Base-by-base conservation (phyloP, 92 coral and sea anemone genomes). In the Desmophyllum pertusum region DNA sequence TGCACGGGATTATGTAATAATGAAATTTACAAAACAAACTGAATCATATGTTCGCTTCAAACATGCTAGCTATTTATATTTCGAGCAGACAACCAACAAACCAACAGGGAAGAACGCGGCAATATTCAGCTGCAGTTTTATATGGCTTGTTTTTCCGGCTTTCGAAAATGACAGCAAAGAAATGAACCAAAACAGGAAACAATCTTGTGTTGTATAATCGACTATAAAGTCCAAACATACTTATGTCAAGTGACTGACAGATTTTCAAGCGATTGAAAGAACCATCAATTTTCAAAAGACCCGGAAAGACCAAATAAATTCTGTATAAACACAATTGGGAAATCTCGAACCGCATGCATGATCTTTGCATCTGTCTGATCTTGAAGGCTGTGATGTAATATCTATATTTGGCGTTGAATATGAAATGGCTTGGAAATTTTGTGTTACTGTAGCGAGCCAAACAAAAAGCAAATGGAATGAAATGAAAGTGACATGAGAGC, bases 381-480 rank as follows among this genome's bases (percentile, higher is more conserved):
- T 15, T 41, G 66, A 10, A 30, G 59, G 13, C 18, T 64, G 73
- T 79, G 62, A 42, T 66, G 75, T 45, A 65, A 79, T 79, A 6
- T 9, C 84, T 79, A 79, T 65, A 61, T 79, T 79, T 45, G 57
- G 46, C 5, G 27, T 13, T 57, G 13, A 66, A 78, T 30, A 42
- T 3, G 42, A 30, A 41, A 38, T 67, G 45, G 45, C 33, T 8
- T 63, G 10, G 4, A 77, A 76, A 77, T 14, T n/a, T 5, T 21
- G 50, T 35, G 64, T 17, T 10, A 36, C 15, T 10, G 25, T 11
- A 37, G 23, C 21, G 55, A 78, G 10, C 73, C 45, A 52, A 52
- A 52, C 33, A 55, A 63, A 64, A 62, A 62, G 46, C 1, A 35
- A 63, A 31, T 42, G 61, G 48, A 63, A 31, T 42, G 61, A 63